Percentiles rank a stretch among this genome's conserved stretches.
Evolutionary conservation across 2,888 invertebrate genomes (phyloP).

Genomic region (Anaspis maculata): DNA sequence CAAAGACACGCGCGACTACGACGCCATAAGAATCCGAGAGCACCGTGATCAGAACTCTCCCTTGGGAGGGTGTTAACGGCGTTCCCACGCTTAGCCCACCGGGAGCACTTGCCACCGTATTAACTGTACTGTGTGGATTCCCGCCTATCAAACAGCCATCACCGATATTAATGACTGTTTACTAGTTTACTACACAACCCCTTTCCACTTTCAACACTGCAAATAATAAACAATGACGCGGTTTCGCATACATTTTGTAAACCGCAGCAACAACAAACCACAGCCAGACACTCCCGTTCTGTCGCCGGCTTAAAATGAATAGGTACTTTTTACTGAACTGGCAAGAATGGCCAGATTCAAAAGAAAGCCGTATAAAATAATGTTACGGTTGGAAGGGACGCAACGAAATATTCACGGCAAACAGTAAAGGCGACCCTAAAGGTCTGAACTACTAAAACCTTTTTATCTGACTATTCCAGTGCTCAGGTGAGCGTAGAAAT

Average conservation of each 20-base stretch:
- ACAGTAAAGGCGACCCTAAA: conserved; percentile 25
- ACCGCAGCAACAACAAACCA: background rate
- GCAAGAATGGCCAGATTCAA: conserved; percentile 3
- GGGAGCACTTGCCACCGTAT: conserved; percentile 36
- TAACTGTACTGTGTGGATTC: conserved; percentile 33
- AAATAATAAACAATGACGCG: too few relatives aligned
- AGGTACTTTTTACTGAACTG: conserved; percentile 2
- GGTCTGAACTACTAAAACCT: conserved; percentile 31
- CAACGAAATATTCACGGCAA: conserved; percentile 13
- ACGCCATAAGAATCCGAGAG: conserved; percentile 5
- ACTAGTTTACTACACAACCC: too few relatives aligned
- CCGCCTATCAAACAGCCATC: conserved; percentile 30
- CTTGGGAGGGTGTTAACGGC: conserved; percentile 28
- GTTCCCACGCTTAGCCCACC: conserved; percentile 33
- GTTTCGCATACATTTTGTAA: too few relatives aligned
- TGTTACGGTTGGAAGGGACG: conserved; percentile 8
- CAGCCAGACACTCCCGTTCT: background rate
- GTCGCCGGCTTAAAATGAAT: background rate
- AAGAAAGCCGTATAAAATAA: conserved; percentile 13
- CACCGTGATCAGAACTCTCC: conserved; percentile 20
- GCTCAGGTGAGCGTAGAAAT: conserved; percentile 35
- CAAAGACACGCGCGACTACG: too few relatives aligned
- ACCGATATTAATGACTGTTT: conserved; percentile 21
- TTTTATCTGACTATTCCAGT: conserved; percentile 32
- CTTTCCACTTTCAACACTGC: too few relatives aligned